phyloP scores from a whole-genome alignment of 2,888 invertebrate species.

The Sabatieria punctata region DNA sequence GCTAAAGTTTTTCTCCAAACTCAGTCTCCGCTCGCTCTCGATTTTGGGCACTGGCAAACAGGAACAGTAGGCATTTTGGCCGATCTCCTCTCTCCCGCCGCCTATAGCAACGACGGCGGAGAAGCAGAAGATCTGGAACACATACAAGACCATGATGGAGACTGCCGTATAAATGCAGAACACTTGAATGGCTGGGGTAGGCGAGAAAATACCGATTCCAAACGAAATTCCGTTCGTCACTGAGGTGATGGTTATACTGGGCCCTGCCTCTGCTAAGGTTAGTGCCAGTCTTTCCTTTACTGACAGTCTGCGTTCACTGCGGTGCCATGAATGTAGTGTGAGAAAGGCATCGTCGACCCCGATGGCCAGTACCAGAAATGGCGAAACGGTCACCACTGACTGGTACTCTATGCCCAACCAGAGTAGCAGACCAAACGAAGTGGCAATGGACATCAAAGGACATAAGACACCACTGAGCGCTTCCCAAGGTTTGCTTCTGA shows the following conservation, averaged over 20 bases:
- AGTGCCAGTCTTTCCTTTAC: not conserved
- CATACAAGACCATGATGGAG: not conserved
- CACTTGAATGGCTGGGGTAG: not conserved
- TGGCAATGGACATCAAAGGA: not conserved
- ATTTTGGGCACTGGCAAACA: too few species aligned
- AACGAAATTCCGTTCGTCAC: constrained; percentile 4
- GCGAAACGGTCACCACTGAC: not conserved
- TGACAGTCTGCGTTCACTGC: not conserved
- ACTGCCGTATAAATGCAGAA: constrained; percentile 6
- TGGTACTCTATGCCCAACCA: not conserved
- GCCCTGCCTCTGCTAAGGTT: not conserved
- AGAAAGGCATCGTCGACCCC: constrained; percentile 2
- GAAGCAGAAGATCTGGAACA: constrained; percentile 6
- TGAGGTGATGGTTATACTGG: constrained; percentile 6
- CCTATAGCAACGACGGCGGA: not conserved
- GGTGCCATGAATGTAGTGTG: not conserved
- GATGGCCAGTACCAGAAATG: constrained; percentile 1
- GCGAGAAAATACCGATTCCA: constrained; percentile 1
- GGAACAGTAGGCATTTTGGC: not conserved
- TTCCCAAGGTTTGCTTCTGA: constrained; percentile 4
- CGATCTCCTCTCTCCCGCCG: not conserved
- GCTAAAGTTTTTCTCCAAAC: too few species aligned
- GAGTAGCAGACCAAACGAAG: not conserved
- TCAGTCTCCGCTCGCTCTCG: too few species aligned
- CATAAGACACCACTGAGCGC: not conserved